Percentiles rank a stretch among this genome's conserved stretches.
Evolutionary conservation across 2,113 vertebrate genomes (phyloP).

Genomic region (Leiothrix lutea): DNA sequence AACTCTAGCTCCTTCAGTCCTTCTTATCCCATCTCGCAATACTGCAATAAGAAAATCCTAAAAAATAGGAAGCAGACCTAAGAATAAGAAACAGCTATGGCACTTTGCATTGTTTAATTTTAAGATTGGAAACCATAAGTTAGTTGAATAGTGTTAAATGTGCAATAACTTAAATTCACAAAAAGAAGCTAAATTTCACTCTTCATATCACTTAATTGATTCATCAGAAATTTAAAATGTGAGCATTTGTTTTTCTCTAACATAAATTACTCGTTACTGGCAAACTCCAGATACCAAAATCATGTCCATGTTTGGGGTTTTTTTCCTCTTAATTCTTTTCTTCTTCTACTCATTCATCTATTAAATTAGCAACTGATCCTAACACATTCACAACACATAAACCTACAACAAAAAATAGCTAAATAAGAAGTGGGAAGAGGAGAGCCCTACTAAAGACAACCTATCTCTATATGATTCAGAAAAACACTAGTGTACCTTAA

Average conservation of each 20-base stretch:
- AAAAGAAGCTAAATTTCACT: background rate
- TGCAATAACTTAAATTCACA: background rate
- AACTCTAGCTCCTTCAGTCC: background rate
- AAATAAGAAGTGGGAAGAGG: background rate
- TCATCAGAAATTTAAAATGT: background rate
- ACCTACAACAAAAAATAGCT: background rate
- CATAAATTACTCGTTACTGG: background rate
- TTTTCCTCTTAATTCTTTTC: background rate
- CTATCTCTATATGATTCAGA: background rate
- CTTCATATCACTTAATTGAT: background rate
- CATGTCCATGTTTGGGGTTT: background rate
- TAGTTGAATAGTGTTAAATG: background rate
- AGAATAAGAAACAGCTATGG: background rate
- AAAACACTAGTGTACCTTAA: slow-evolving; percentile 80
- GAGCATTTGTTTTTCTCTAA: background rate
- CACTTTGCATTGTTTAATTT: background rate
- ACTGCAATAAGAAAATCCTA: background rate
- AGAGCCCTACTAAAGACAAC: background rate
- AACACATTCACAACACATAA: background rate
- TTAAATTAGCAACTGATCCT: background rate
- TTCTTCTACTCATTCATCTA: background rate
- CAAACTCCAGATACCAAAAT: background rate
- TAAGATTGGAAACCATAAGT: background rate
- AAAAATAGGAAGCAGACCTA: background rate
- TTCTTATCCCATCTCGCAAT: background rate